Base-by-base conservation (phyloP, 2,113 vertebrate genomes). In the Chionis minor region DNA sequence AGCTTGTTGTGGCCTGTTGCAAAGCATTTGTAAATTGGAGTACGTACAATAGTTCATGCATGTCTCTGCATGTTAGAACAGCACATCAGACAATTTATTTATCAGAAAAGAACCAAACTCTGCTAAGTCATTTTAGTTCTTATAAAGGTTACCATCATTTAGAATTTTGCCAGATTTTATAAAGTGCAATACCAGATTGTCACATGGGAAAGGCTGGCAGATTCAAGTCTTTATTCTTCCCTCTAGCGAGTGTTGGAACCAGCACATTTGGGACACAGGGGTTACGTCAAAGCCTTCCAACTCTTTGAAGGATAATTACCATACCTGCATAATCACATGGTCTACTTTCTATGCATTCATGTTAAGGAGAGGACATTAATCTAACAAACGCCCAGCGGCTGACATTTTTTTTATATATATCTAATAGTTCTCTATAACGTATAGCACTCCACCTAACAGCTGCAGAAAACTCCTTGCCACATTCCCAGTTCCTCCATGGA, bases 241-340 rank as follows among this genome's bases (percentile, higher is more conserved):
- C 93, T 96, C 87, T 94, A 94, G 95, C 21, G 2, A 95, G 71
- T 93, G 81, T 87, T 94, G 89, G 91, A 96, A 92, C 71, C 63
- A 88, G 75, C 84, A 86, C 55, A 92, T 77, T 90, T 95, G 81
- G 81, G 94, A 96, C 94, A 90, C 90, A 94, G 86, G 72, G 95
- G 95, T 97, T 96, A 95, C 33, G 93, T 96, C 97, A 95, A 97
- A 97, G 87, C 75, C 67, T 96, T 96, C 87, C 91, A 96, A 71
- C 93, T 74, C 95, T 94, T 97, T 97, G 97, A 97, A 97, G 79
- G 74, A 88, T 96, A 97, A 97, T 97, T 96, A 95, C 95, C 91
- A 96, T 96, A 96, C 92, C 95, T 96, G 94, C 93, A 90, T 92
- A 96, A 96, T 92, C 95, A 95, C 92, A 90, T 94, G 92, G 87